Percentiles rank a stretch among this genome's conserved stretches.
Conservation (phyloP, 2,888 invertebrate species). For the Megalurothrips usitatus region DNA sequence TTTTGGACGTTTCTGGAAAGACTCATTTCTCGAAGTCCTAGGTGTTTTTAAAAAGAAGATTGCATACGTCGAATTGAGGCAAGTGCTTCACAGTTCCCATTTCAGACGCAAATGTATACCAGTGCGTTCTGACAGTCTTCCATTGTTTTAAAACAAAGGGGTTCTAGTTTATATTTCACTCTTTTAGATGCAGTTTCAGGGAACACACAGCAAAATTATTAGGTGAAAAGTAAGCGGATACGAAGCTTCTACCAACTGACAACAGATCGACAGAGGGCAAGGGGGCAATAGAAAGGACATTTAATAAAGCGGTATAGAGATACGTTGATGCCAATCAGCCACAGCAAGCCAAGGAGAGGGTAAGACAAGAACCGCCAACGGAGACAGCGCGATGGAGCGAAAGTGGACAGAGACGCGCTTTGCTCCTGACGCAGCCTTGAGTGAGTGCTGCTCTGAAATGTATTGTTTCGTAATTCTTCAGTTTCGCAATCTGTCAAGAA, state of each 20-base stretch:
- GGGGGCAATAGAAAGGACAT: too few relatives aligned
- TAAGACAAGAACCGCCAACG: background rate
- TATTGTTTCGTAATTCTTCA: background rate
- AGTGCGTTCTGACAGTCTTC: background rate
- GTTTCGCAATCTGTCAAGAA: background rate
- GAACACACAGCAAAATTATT: too few relatives aligned
- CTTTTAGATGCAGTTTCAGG: background rate
- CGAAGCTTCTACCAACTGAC: background rate
- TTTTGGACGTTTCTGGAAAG: too few relatives aligned
- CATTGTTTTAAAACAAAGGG: background rate
- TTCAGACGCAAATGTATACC: background rate
- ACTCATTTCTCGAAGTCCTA: too few relatives aligned
- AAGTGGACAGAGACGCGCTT: too few relatives aligned
- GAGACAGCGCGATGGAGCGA: too few relatives aligned
- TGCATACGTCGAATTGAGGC: background rate
- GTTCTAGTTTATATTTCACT: background rate
- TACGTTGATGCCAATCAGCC: background rate
- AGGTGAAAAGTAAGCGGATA: background rate
- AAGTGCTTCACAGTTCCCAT: conserved; percentile 7
- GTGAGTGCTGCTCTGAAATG: background rate
- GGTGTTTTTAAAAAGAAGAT: background rate
- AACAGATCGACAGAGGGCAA: too few relatives aligned
- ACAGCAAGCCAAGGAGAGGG: background rate
- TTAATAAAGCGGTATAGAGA: too few relatives aligned
- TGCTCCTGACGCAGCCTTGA: background rate